A percentile compares a stretch with the other conserved stretches of the same genome.
phyloP scores from a whole-genome alignment of 2,113 vertebrate species.

The Pachypanchax playfairii region DNA sequence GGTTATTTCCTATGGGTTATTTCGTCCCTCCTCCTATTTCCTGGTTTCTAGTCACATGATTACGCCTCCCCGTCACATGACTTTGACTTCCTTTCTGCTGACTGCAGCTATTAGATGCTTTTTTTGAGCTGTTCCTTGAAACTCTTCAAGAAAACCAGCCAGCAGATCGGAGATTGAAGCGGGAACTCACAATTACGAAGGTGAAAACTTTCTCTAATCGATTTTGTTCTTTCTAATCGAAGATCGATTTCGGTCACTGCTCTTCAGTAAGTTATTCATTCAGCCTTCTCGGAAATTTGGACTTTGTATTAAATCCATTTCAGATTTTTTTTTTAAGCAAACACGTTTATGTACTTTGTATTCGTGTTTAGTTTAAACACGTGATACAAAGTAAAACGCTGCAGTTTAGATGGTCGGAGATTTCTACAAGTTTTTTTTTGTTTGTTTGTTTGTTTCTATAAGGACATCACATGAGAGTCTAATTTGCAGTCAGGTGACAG shows the following conservation, averaged over 20 bases:
- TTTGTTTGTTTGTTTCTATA: no score
- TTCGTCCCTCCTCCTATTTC: background rate
- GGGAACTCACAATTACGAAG: background rate
- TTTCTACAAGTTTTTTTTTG: no score
- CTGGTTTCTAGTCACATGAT: conserved; percentile 26
- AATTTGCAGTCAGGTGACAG: conserved; percentile 3
- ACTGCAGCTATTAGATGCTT: background rate
- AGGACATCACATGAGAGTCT: no score
- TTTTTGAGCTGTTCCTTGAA: no score
- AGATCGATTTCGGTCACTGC: background rate
- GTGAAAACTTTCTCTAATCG: background rate
- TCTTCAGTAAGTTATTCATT: conserved; percentile 16
- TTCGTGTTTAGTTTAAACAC: no score
- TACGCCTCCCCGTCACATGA: background rate
- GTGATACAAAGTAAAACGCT: no score
- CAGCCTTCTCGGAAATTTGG: background rate
- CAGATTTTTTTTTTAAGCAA: background rate
- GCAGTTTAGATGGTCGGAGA: no score
- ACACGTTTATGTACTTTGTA: background rate
- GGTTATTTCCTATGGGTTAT: no score
- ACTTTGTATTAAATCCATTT: background rate
- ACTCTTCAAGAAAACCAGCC: no score
- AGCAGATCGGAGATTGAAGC: background rate
- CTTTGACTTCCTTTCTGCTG: background rate
- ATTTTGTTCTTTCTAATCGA: background rate